phyloP scores from a whole-genome alignment of 2,113 vertebrate genomes.

The Nibea albiflora region DNA sequence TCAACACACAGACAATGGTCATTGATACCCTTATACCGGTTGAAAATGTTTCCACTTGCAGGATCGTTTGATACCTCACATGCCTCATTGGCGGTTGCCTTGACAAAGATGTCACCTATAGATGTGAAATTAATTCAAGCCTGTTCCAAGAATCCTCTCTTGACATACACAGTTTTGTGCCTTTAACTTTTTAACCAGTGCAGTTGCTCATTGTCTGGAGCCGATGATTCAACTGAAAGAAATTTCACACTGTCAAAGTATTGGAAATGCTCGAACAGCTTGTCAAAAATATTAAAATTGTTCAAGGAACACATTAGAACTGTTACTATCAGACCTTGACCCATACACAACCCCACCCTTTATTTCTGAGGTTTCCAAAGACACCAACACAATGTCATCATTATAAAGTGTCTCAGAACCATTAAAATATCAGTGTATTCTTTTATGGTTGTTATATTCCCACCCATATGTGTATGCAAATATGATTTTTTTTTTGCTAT shows the following conservation, averaged over 20 bases:
- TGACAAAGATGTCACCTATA: slow-evolving; percentile 8
- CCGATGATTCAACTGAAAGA: neutral
- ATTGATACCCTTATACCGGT: neutral
- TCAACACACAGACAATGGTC: neutral
- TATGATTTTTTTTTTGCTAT: slow-evolving; percentile 42
- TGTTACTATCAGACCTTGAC: neutral
- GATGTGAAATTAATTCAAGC: slow-evolving; percentile 17
- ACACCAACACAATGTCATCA: slow-evolving; percentile 3
- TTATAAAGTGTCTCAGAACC: slow-evolving; percentile 12
- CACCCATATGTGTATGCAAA: slow-evolving; percentile 42
- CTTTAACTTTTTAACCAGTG: slow-evolving; percentile 10
- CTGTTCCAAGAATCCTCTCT: slow-evolving; percentile 15
- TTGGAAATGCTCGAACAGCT: neutral
- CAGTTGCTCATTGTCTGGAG: slow-evolving; percentile 1
- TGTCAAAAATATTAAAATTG: slow-evolving; percentile 5
- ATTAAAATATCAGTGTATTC: slow-evolving; percentile 43
- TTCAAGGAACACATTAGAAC: neutral
- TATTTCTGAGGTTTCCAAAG: slow-evolving; percentile 14
- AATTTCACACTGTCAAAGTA: neutral
- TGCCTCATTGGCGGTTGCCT: neutral
- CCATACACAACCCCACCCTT: neutral
- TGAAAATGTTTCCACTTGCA: neutral
- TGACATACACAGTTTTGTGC: slow-evolving; percentile 1
- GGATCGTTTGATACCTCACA: neutral
- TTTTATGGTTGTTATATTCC: slow-evolving; percentile 31